A percentile compares a stretch with the other conserved stretches of the same genome.
Conservation (phyloP, 2,113 vertebrate species). For the Caranx melampygus region DNA sequence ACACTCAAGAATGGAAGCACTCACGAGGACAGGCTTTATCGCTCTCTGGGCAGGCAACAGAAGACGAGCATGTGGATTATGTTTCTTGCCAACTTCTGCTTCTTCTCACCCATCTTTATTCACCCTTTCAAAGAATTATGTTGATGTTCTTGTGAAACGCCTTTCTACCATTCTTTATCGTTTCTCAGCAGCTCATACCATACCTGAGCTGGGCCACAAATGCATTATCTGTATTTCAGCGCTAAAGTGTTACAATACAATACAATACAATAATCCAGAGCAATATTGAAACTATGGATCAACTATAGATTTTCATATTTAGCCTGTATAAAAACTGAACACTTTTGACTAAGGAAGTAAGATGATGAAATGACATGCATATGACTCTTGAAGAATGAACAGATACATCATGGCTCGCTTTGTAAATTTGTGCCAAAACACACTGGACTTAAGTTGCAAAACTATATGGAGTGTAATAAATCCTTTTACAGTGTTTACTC, state of each 20-base stretch:
- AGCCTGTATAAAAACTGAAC: neutral
- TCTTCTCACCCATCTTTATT: constrained; percentile 46
- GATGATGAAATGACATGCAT: constrained; percentile 4
- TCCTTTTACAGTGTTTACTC: constrained; percentile 25
- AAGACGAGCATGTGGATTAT: constrained; percentile 72
- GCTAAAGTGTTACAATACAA: neutral
- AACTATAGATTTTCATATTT: constrained; percentile 10
- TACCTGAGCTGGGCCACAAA: constrained; percentile 11
- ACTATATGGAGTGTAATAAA: constrained; percentile 42
- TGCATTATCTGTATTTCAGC: neutral
- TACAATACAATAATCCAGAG: neutral
- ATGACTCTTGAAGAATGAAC: constrained; percentile 25
- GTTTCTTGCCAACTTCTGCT: constrained; percentile 51
- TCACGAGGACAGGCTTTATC: constrained; percentile 61
- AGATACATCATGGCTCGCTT: constrained; percentile 27
- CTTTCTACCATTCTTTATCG: constrained; percentile 1
- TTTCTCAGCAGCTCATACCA: constrained; percentile 14
- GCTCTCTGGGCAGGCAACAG: constrained; percentile 41
- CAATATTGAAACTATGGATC: neutral
- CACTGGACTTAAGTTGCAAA: constrained; percentile 25
- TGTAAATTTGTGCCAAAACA: constrained; percentile 37
- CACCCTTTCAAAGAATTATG: constrained; percentile 35
- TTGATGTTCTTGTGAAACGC: constrained; percentile 42
- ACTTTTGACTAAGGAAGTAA: neutral
- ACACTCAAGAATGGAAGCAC: constrained; percentile 42